These are phyloP conservation scores for Pandemis corylana DNA, from an alignment of 2,888 invertebrate genomes.

Conservation along the genomic window DNA sequence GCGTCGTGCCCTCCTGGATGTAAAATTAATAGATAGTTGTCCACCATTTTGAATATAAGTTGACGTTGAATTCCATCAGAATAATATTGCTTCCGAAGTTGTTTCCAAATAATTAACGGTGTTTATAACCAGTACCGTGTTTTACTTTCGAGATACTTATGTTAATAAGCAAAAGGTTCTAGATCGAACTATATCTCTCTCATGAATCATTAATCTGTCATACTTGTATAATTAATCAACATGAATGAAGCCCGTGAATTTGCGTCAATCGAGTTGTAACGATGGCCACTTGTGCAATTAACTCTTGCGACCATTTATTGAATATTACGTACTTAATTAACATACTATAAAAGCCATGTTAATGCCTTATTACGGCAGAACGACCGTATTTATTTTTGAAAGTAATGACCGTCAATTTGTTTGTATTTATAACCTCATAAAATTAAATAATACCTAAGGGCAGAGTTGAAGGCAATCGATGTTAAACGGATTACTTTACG, in stretches of 20 bases:
- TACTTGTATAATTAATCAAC: conserved; percentile 21
- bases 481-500: conserved; percentile 7
- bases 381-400: conserved; percentile 18
- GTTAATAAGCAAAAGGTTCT: not conserved
- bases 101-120: too few relatives aligned
- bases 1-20: not conserved
- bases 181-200: not conserved
- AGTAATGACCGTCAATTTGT: conserved; percentile 37
- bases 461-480: conserved; percentile 30
- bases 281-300: conserved; percentile 39
- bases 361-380: conserved; percentile 14
- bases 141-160: not conserved
- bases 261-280: conserved; percentile 32
- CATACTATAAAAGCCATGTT: conserved; percentile 28
- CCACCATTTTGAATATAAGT: too few relatives aligned
- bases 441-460: conserved; percentile 12
- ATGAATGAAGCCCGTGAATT: conserved; percentile 28
- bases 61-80: too few relatives aligned
- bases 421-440: conserved; percentile 35
- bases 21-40: not conserved
- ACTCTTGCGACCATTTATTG: conserved; percentile 15
- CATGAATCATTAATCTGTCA: not conserved
- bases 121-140: too few relatives aligned
- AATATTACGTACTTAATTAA: conserved; percentile 24
- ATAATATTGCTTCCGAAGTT: too few relatives aligned